Conservation (phyloP, 2,888 invertebrate genomes). For the Perithous albicinctus region DNA sequence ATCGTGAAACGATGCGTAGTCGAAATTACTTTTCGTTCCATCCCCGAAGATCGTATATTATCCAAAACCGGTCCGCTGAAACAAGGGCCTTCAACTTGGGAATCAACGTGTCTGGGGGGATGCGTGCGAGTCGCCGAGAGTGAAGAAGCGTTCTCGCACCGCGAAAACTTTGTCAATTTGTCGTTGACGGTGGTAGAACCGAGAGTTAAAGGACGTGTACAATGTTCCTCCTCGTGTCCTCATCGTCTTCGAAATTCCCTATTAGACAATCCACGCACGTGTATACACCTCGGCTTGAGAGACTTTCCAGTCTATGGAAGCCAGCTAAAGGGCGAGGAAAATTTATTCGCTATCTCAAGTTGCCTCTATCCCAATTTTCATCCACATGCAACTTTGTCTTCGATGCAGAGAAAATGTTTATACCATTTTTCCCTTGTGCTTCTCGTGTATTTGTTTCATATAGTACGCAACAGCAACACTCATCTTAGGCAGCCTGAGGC, state of each 20-base stretch:
- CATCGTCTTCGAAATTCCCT: slow-evolving; percentile 22
- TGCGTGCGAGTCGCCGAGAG: slow-evolving; percentile 16
- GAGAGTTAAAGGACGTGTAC: not conserved
- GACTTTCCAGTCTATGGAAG: slow-evolving; percentile 5
- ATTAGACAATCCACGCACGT: slow-evolving; percentile 57
- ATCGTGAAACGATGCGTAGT: slow-evolving; percentile 10
- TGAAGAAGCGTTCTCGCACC: slow-evolving; percentile 9
- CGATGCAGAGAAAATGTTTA: slow-evolving; percentile 10
- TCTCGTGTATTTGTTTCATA: not conserved
- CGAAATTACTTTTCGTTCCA: slow-evolving; percentile 43
- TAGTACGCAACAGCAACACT: not conserved
- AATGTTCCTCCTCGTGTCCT: slow-evolving; percentile 1
- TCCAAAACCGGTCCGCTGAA: slow-evolving; percentile 17
- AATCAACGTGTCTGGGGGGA: slow-evolving; percentile 43
- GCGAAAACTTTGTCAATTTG: slow-evolving; percentile 56
- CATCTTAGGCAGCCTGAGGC: slow-evolving; percentile 14
- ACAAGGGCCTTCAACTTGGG: slow-evolving; percentile 24
- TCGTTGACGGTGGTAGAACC: slow-evolving; percentile 30
- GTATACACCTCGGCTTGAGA: slow-evolving; percentile 6
- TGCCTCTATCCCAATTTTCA: slow-evolving; percentile 28
- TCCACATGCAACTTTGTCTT: slow-evolving; percentile 35
- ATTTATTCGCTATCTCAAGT: slow-evolving; percentile 50
- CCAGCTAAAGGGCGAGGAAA: slow-evolving; percentile 7
- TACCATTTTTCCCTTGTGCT: not conserved
- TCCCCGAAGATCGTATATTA: slow-evolving; percentile 16